Percentiles rank a stretch among this genome's conserved stretches.
phyloP scores from a whole-genome alignment of 2,888 invertebrate genomes.

The Pyrochroa serraticornis region DNA sequence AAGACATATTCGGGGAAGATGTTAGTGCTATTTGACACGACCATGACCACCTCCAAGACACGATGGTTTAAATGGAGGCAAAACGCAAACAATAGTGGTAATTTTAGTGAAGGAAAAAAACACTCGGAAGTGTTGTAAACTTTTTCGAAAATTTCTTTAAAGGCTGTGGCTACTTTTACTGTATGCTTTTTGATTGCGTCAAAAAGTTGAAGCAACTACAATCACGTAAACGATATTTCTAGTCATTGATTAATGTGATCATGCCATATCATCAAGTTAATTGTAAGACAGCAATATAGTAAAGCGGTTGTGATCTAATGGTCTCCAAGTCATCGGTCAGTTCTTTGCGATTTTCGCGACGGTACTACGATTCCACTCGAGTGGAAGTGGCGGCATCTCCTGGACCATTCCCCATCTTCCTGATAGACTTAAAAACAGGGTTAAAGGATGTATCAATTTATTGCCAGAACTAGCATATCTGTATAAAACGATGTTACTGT shows the following conservation, averaged over 20 bases:
- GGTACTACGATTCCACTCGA: constrained; percentile 6
- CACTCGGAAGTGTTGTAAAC: no score
- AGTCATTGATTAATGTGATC: constrained; percentile 33
- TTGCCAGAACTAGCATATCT: background rate
- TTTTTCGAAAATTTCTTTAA: background rate
- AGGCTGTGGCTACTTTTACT: constrained; percentile 18
- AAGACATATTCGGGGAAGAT: constrained; percentile 52
- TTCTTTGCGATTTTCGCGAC: background rate
- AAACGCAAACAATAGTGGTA: background rate
- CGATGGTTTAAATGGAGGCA: constrained; percentile 50
- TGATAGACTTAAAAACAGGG: constrained; percentile 34
- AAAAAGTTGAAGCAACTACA: constrained; percentile 1
- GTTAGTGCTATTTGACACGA: constrained; percentile 57
- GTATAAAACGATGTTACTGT: constrained; percentile 19
- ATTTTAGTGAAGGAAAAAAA: no score
- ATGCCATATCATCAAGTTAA: constrained; percentile 21
- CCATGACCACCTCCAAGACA: constrained; percentile 52
- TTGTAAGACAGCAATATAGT: background rate
- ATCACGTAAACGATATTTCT: constrained; percentile 14
- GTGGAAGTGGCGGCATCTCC: constrained; percentile 19
- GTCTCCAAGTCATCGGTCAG: background rate
- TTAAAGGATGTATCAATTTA: constrained; percentile 21
- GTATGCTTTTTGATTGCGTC: constrained; percentile 16
- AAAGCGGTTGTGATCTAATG: constrained; percentile 27
- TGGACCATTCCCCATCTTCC: constrained; percentile 10